Evolutionary conservation across 2,113 vertebrate species (phyloP).

Genomic region (Cebus imitator): DNA sequence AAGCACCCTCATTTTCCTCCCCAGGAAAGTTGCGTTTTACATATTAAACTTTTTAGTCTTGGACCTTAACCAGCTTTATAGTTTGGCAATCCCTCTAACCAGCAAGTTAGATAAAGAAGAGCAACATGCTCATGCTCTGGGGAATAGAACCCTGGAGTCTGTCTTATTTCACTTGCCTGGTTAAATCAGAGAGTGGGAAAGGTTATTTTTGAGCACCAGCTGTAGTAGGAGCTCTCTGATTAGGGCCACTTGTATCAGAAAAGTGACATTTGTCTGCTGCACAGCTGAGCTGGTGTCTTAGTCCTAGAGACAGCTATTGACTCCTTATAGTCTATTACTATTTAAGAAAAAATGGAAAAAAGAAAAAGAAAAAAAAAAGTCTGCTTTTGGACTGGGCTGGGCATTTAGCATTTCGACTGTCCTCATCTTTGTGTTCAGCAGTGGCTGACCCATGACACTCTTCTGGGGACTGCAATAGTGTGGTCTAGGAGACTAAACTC

Average conservation of each 20-base stretch:
- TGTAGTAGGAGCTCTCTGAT: background rate
- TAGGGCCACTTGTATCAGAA: background rate
- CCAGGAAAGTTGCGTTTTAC: background rate
- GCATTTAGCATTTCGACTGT: background rate
- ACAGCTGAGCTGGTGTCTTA: background rate
- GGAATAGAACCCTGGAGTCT: background rate
- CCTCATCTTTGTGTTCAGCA: slow-evolving; percentile 4
- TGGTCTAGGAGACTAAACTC: background rate
- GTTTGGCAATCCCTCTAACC: background rate
- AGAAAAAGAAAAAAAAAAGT: background rate
- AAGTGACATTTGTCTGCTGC: background rate
- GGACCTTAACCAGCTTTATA: background rate
- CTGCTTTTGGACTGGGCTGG: background rate
- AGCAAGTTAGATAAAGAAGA: background rate
- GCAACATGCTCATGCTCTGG: background rate
- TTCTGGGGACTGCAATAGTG: background rate
- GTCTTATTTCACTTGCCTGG: background rate
- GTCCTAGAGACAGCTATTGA: background rate
- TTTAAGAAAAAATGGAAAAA: background rate
- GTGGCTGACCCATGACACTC: background rate
- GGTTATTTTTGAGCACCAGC: background rate
- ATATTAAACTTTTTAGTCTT: background rate
- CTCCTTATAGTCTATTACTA: background rate
- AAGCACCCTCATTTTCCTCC: background rate
- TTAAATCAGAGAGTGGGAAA: background rate